Evolutionary conservation across 2,888 invertebrate species (phyloP).

Genomic region (Xestia ashworthii): DNA sequence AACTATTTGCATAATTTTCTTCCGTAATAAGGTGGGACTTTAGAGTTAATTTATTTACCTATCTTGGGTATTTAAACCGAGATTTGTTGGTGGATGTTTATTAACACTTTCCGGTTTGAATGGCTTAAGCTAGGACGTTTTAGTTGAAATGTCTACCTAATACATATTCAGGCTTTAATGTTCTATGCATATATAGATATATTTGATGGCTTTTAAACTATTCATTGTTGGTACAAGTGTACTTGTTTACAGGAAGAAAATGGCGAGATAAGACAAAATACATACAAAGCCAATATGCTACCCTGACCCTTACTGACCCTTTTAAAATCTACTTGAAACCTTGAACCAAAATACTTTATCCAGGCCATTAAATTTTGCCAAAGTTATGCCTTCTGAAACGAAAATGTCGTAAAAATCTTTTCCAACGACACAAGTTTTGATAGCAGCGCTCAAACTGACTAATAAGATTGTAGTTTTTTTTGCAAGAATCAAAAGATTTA

Average conservation of each 20-base stretch:
- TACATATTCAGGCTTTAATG: background rate
- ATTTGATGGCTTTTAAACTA: background rate
- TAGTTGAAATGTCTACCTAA: constrained; percentile 9
- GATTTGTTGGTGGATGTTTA: constrained; percentile 3
- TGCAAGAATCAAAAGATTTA: background rate
- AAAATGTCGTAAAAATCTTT: background rate
- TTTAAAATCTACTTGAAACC: background rate
- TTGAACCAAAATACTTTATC: background rate
- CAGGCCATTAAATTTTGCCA: background rate
- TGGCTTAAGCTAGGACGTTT: constrained; percentile 5
- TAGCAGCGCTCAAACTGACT: background rate
- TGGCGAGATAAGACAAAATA: background rate
- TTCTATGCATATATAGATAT: background rate
- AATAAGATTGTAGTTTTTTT: constrained; percentile 6
- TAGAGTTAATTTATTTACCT: constrained; percentile 41
- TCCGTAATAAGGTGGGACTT: constrained; percentile 37
- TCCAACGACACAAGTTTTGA: constrained; percentile 1
- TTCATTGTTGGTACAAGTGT: background rate
- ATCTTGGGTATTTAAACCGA: constrained; percentile 29
- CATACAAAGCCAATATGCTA: background rate
- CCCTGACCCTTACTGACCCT: background rate
- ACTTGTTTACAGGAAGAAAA: background rate
- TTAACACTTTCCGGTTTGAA: constrained; percentile 21
- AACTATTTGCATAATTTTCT: constrained; percentile 56
- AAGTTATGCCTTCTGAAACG: background rate